These are phyloP conservation scores for Cheilosia impressa DNA, from an alignment of 2,888 invertebrate species.

Conservation along the genomic window DNA sequence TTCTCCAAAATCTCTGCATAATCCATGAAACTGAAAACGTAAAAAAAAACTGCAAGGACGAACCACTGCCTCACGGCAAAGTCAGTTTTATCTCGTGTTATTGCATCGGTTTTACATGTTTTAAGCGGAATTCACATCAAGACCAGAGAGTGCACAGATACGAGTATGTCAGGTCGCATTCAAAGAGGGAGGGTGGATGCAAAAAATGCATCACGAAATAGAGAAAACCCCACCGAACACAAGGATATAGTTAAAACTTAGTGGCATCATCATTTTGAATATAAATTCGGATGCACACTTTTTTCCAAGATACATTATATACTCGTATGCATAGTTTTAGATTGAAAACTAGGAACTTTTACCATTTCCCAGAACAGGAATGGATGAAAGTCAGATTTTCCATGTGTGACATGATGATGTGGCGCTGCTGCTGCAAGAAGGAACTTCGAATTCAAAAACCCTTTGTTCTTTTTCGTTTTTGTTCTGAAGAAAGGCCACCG, in stretches of 20 bases:
- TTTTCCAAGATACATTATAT: slow-evolving; percentile 16
- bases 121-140: slow-evolving; percentile 49
- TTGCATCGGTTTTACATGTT: slow-evolving; percentile 71
- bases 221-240: slow-evolving; percentile 16
- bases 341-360: slow-evolving; percentile 26
- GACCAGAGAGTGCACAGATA: slow-evolving; percentile 37
- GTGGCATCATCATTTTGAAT: slow-evolving; percentile 64
- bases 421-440: background rate
- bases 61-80: slow-evolving; percentile 56
- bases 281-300: slow-evolving; percentile 62
- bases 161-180: slow-evolving; percentile 43
- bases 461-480: slow-evolving; percentile 12
- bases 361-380: slow-evolving; percentile 19
- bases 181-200: slow-evolving; percentile 2
- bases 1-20: slow-evolving; percentile 61
- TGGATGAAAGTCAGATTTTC: slow-evolving; percentile 49
- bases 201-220: slow-evolving; percentile 22
- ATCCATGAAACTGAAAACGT: slow-evolving; percentile 44
- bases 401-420: slow-evolving; percentile 32
- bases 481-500: background rate
- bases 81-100: slow-evolving; percentile 70
- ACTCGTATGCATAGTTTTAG: slow-evolving; percentile 30
- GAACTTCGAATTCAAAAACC: slow-evolving; percentile 23
- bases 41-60: slow-evolving; percentile 3
- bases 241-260: slow-evolving; percentile 49